Evolutionary conservation across 2,888 invertebrate species (phyloP).

Genomic region (Drosophila mercatorum): DNA sequence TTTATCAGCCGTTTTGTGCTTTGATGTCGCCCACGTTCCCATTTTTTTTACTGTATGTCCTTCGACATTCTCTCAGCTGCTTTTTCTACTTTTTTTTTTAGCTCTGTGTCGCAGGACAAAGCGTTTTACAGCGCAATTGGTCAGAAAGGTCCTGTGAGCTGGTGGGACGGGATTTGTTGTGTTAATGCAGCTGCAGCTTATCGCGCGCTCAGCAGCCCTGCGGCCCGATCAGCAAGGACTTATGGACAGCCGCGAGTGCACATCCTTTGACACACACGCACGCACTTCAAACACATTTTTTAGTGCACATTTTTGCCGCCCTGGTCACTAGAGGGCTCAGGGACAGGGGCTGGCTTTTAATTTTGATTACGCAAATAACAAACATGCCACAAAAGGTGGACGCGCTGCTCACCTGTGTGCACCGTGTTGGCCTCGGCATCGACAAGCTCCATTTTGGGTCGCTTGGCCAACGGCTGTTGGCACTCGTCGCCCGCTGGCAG

Average conservation of each 20-base stretch:
- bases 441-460: conserved; percentile 91
- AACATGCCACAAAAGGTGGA: not conserved
- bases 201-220: conserved; percentile 56
- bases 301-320: conserved; percentile 37
- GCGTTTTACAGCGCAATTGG: conserved; percentile 55
- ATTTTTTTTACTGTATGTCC: conserved; percentile 18
- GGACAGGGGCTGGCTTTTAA: conserved; percentile 9
- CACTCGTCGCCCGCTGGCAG: conserved; percentile 47
- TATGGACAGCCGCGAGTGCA: conserved; percentile 42
- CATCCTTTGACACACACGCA: conserved; percentile 43
- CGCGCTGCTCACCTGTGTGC: conserved; percentile 91
- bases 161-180: not conserved
- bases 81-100: conserved; percentile 8
- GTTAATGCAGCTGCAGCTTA: conserved; percentile 75
- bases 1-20: conserved; percentile 69
- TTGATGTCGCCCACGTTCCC: conserved; percentile 59
- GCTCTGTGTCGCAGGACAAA: conserved; percentile 16
- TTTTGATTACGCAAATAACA: conserved; percentile 37
- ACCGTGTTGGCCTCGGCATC: conserved; percentile 96
- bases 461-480: conserved; percentile 87
- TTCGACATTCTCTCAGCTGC: conserved; percentile 24
- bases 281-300: conserved; percentile 77
- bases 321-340: conserved; percentile 39
- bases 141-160: conserved; percentile 41
- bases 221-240: conserved; percentile 69